Evolutionary conservation across 2,113 vertebrate species (phyloP), one percentile per base, ranked within the genome.

Genomic region (Raja brachyura): DNA sequence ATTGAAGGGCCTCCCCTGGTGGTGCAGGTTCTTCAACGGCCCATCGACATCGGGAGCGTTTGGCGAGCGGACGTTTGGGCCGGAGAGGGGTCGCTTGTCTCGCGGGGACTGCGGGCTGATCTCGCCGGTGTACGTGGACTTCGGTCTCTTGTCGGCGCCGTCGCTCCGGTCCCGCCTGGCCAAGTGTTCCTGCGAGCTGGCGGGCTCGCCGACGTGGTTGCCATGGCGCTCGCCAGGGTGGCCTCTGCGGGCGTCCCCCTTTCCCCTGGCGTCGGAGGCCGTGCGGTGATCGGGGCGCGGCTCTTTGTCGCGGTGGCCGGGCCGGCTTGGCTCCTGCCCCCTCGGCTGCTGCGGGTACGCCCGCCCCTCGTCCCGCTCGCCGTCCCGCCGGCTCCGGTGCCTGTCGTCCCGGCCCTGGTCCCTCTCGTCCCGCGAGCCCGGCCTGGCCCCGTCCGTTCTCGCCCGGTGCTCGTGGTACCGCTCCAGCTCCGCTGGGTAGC

Each of bases 71-170:
- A 98, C 97, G 93, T 97, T 97, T 68, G 98, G 97, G 61, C 98
- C 98, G 0, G 98, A 98, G 33, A 98, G 97, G 0, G 98, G 98
- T 92, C 98, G 97, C 94, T 98, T 98, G 93, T 99, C 98, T 13
- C 97, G 95, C 61, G 97, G 96, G 18, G 97, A 96, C 93, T 97
- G 97, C 4, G 97, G 97, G 93, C 97, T 96, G 0, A 85, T 94
- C 90, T 94, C 94, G 0, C 94, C 94, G 5, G 95, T 70, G 90
- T 97, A 97, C 73, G 97, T 96, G 77, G 98, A 97, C 94, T 98
- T 98, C 61, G 98, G 98, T 93, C 98, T 96, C 93, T 96, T 97
- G 78, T 98, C 97, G 0, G 94, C 93, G 33, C 95, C 93, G 0
- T 28, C 94, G 0, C 90, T 78, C 16, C 95, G 96, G 59, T 97